phyloP scores from a whole-genome alignment of 2,113 vertebrate species.

The Sorex fumeus region DNA sequence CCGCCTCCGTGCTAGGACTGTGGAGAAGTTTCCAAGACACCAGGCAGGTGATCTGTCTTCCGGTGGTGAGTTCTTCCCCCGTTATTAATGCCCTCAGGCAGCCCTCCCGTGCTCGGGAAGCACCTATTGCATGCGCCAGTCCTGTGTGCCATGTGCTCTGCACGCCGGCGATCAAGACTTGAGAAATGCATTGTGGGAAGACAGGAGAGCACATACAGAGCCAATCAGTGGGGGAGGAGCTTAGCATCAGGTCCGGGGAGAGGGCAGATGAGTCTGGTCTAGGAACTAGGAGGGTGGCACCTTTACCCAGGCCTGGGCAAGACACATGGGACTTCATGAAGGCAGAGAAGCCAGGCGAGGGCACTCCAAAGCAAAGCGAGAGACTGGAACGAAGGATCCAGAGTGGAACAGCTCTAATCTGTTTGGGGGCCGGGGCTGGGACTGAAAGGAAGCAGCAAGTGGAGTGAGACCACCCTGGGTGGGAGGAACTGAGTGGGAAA shows the following conservation, averaged over 20 bases:
- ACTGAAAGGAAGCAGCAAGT: not conserved
- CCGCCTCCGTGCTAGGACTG: not conserved
- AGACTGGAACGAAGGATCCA: conserved; percentile 11
- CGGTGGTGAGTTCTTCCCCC: not conserved
- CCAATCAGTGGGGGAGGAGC: not conserved
- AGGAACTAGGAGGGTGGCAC: conserved; percentile 29
- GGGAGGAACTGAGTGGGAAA: not conserved
- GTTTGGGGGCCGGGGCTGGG: not conserved
- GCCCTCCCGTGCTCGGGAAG: conserved; percentile 39
- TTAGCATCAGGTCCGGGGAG: not conserved
- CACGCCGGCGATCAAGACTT: conserved; percentile 10
- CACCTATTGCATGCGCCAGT: not conserved
- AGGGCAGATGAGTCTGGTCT: conserved; percentile 32
- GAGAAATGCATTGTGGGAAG: not conserved
- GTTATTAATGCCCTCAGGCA: conserved; percentile 25
- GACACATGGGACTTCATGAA: conserved; percentile 22
- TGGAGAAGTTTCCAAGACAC: not conserved
- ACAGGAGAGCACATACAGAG: not conserved
- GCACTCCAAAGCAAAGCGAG: conserved; percentile 17
- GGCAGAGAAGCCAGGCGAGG: conserved; percentile 24
- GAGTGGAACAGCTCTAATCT: not conserved
- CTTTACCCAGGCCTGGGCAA: conserved; percentile 38
- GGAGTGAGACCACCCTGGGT: not conserved
- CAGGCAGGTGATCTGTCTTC: not conserved
- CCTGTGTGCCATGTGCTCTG: not conserved